These are phyloP conservation scores for Scaptomyza pallida DNA, from an alignment of 1,140 invertebrate genomes.

Conservation along the genomic window DNA sequence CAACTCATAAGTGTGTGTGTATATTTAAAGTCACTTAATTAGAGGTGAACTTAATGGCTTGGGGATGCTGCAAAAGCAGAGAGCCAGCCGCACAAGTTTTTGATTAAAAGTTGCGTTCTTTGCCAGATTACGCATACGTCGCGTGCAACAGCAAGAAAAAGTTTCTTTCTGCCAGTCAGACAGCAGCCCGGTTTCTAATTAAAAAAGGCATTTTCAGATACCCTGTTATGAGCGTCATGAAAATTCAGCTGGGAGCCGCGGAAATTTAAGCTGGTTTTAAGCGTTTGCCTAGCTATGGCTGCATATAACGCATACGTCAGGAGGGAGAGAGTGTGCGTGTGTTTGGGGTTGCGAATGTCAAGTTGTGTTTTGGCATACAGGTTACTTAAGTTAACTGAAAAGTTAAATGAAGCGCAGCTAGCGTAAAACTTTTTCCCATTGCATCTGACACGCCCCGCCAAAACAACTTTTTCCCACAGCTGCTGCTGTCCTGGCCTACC, in stretches of 20 bases:
- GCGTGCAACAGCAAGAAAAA: conserved; percentile 48
- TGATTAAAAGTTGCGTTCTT: conserved; percentile 66
- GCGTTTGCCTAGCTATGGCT: background rate
- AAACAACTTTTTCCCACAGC: conserved; percentile 11
- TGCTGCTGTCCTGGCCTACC: background rate
- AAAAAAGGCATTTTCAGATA: background rate
- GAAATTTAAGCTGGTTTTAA: too few species aligned
- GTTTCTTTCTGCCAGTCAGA: conserved; percentile 25
- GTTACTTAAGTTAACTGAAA: conserved; percentile 36
- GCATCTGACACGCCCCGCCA: conserved; percentile 58
- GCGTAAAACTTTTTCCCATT: conserved; percentile 52
- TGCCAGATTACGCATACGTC: conserved; percentile 63
- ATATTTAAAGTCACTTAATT: conserved; percentile 56
- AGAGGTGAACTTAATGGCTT: conserved; percentile 46
- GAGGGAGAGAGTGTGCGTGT: background rate
- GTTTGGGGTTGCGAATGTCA: conserved; percentile 33
- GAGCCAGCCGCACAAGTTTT: conserved; percentile 63
- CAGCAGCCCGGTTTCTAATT: background rate
- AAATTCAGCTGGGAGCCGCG: too few species aligned
- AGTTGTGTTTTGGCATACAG: conserved; percentile 50
- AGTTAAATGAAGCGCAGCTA: conserved; percentile 62
- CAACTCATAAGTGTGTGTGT: conserved; percentile 8
- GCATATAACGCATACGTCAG: conserved; percentile 61
- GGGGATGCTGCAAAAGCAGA: conserved; percentile 41
- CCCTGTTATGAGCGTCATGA: background rate